Conservation (phyloP, 2,888 invertebrate species). For the Merodon equestris region DNA sequence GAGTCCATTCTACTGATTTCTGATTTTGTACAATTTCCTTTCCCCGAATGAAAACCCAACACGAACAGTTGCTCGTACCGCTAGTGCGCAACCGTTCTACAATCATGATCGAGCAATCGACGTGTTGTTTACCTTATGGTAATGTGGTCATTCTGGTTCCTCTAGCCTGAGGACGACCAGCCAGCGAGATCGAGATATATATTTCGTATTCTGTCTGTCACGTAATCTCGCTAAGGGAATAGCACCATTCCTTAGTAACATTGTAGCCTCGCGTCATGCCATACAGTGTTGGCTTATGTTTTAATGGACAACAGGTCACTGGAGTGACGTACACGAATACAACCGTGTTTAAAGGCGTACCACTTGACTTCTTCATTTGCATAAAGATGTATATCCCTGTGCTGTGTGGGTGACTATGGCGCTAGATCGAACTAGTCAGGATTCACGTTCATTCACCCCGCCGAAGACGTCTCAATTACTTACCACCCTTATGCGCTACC, state of each 20-base stretch:
- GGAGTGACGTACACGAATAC: conserved; percentile 52
- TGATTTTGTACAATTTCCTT: conserved; percentile 49
- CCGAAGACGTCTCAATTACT: conserved; percentile 56
- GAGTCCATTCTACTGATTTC: conserved; percentile 24
- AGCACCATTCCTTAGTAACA: too few species aligned
- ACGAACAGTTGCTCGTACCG: conserved; percentile 10
- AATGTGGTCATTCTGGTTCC: conserved; percentile 56
- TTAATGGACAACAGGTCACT: conserved; percentile 50
- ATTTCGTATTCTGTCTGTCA: conserved; percentile 19
- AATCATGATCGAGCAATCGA: conserved; percentile 65
- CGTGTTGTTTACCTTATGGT: conserved; percentile 57
- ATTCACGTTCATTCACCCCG: conserved; percentile 38
- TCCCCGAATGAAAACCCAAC: conserved; percentile 7
- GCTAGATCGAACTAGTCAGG: not conserved
- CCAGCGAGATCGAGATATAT: conserved; percentile 44
- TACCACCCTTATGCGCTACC: conserved; percentile 45
- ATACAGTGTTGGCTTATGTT: conserved; percentile 30
- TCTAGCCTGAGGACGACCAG: conserved; percentile 10
- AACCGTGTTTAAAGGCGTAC: conserved; percentile 10
- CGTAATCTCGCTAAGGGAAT: too few species aligned
- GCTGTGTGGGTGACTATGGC: conserved; percentile 1
- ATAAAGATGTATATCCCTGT: too few species aligned
- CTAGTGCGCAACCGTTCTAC: conserved; percentile 37
- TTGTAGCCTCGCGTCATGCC: not conserved
- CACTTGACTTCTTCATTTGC: not conserved